Evolutionary conservation across 2,113 vertebrate genomes (phyloP).

Genomic region (Phaethon lepturus): DNA sequence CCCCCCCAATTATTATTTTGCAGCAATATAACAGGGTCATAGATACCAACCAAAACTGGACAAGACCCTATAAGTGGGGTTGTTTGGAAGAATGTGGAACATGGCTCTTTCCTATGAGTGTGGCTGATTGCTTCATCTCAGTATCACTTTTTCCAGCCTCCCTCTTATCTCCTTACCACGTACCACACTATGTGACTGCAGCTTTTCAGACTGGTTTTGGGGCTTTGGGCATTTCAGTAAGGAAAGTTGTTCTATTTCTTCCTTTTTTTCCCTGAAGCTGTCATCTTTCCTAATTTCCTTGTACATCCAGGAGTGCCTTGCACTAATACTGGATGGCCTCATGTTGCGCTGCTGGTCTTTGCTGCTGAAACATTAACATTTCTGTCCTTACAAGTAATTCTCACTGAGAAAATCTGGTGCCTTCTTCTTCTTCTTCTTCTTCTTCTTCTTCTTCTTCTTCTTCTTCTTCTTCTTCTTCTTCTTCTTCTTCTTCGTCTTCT

Average conservation of each 20-base stretch:
- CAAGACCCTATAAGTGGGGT: not conserved
- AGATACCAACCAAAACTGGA: not conserved
- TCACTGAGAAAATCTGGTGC: not conserved
- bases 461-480: accelerated
- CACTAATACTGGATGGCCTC: not conserved
- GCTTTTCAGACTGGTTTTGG: not conserved
- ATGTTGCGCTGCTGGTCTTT: not conserved
- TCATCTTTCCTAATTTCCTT: not conserved
- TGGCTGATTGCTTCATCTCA: not conserved
- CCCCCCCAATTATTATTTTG: not conserved
- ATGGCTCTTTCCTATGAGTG: not conserved
- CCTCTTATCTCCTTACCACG: not conserved
- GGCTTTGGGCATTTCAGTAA: not conserved
- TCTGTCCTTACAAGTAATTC: not conserved
- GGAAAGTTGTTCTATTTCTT: not conserved
- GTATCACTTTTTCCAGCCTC: not conserved
- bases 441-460: no score
- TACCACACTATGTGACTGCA: not conserved
- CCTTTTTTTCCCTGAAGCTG: not conserved
- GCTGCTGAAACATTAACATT: not conserved
- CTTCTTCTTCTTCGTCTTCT: not conserved
- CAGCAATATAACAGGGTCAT: not conserved
- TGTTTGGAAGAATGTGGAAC: not conserved
- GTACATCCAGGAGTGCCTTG: not conserved
- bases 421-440: not conserved